Base-by-base conservation (phyloP, 2,113 vertebrate species). In the Okapia johnstoni region DNA sequence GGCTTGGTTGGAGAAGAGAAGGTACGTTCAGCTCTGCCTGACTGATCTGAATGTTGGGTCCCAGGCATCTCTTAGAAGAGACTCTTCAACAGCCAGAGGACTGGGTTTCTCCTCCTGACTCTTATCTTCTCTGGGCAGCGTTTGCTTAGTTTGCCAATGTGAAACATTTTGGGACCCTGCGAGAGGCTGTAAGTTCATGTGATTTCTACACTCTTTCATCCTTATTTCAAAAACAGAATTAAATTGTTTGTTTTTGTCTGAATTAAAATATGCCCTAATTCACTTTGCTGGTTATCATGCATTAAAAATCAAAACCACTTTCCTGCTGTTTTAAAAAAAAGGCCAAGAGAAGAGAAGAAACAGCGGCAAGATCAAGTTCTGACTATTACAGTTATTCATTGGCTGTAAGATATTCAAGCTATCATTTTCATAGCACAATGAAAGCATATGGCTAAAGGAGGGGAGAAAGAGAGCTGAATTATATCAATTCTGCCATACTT, bases 241-340 rank as follows among this genome's bases (percentile, higher is more conserved):
- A 84, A 91, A 87, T 96, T 55, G 4, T 93, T 96, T 95, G 86
- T 81, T 94, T 93, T 33, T 73, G 61, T 48, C 43, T 88, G 84
- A 96, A 95, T 96, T 97, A 94, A 98, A 97, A 79, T 88, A 95
- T 97, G 50, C 92, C 73, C 93, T 95, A 96, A 98, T 98, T 97
- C 21, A 73, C 14, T 91, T 84, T 95, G 70, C 33, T 94, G 50
- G 36, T 93, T 92, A 80, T 2, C 96, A 96, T 40, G 36, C 25
- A 88, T 94, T 97, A 90, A 96, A 97, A 97, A 97, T 97, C 63
- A 63, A 95, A 40, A 33, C 25, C 50, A n/a, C 83, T 97, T 79
- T 95, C 84, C 46, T 70, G 85, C 33, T 80, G n/a, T 63, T 96
- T 96, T 43, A 61, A 91, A 73, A 96, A 52, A 46, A 86, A 23